phyloP scores from a whole-genome alignment of 2,888 invertebrate species.

The Didymodactylos carnosus region DNA sequence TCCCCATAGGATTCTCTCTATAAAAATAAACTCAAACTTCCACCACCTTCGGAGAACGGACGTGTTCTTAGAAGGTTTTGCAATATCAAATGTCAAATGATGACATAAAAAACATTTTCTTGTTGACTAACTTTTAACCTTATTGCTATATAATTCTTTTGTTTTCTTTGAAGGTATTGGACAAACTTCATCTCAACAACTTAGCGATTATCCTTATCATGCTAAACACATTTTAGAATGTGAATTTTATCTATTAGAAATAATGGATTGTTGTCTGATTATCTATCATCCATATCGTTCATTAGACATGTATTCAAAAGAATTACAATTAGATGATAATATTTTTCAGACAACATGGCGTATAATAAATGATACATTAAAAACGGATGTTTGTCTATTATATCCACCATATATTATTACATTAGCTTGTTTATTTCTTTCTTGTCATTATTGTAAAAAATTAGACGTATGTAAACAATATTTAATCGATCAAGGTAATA shows the following conservation, averaged over 20 bases:
- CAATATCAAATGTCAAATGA: too few species aligned
- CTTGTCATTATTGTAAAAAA: background rate
- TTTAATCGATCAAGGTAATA: background rate
- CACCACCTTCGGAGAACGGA: too few species aligned
- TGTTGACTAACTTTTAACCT: too few species aligned
- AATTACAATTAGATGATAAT: constrained; percentile 44
- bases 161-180: too few species aligned
- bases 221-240: constrained; percentile 84
- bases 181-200: too few species aligned
- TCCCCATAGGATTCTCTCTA: too few species aligned
- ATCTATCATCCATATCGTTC: constrained; percentile 90
- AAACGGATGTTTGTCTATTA: constrained; percentile 81
- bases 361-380: constrained; percentile 82
- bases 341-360: constrained; percentile 57
- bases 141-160: too few species aligned
- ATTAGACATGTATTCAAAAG: constrained; percentile 67
- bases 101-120: too few species aligned
- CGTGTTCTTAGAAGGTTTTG: background rate
- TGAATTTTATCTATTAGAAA: constrained; percentile 90
- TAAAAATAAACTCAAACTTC: too few species aligned
- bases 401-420: constrained; percentile 87
- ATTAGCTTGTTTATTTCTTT: constrained; percentile 19
- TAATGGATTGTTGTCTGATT: constrained; percentile 90
- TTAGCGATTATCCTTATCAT: constrained; percentile 32
- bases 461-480: background rate